Evolutionary conservation across 2,888 invertebrate genomes (phyloP), one percentile per base, ranked within the genome.

Genomic region (Ceriagrion tenellum): DNA sequence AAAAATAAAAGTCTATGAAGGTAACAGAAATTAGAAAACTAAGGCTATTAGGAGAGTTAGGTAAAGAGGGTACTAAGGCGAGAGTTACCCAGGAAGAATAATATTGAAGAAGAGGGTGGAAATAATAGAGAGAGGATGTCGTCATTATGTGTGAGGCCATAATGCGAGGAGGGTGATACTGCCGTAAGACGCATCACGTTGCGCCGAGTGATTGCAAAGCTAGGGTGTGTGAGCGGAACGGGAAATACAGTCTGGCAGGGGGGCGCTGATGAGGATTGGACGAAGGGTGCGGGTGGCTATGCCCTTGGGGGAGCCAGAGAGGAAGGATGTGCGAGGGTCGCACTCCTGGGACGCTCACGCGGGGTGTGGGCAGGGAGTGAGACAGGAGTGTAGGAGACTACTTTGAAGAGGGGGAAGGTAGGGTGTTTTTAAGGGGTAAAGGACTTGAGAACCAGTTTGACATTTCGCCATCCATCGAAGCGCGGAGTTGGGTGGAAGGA

Each of bases 201-300:
- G 47, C 89, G 89, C 55, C 47, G 89, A 89, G 89, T 55, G 89
- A 89, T 89, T 89, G 89, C 89, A 47, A 89, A 55, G 89, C 12
- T 2, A 47, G 40, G 47, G 55, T 30, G 55, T 12, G 10, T 4
- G 55, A 55, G 55, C 0, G 89, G 55, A 55, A 63, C 35, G 63
- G 26, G 63, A 69, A 20, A 35, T 30, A 59, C 0, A 55, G 90
- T 30, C 12, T 12, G 3, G n/a, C 23, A n/a, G 30, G 35, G 35
- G 0, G 3, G 6, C n/a, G 23, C n/a, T 26, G 81, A 30, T 35
- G 30, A 35, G 81, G 81, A 81, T 81, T 81, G 81, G 35, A 35
- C 35, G 81, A 16, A 35, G 35, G 30, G 0, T 81, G 69, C 16
- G 81, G 35, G 81, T 30, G 30, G 12, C 13, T 35, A 16, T 26